Base-by-base conservation (phyloP, 2,113 vertebrate genomes). In the Oryzias celebensis region DNA sequence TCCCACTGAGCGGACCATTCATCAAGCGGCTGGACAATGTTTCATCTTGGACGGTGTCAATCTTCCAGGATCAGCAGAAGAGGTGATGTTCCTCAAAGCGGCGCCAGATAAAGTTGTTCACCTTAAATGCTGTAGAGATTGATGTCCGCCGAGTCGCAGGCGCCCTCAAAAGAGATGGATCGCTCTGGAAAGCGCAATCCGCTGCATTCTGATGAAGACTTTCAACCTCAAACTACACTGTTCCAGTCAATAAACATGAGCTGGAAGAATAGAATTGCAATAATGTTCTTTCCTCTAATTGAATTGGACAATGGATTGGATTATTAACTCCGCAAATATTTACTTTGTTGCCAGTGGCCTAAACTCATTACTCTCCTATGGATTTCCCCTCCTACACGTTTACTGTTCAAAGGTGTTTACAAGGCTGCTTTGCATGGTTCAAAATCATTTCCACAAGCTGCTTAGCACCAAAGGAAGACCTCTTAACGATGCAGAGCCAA, bases 291-390 rank as follows among this genome's bases (percentile, higher is more conserved):
- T 52, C 58, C 47, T 13, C 70, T 89, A 83, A 90, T 85, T 86
- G 64, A 84, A 84, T 84, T 26, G 46, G 77, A 76, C 79, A 78
- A 59, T 62, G 58, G 82, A 82, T 87, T 83, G 15, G 58, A 64
- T 84, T 81, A 87, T 92, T 90, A 87, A 85, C 85, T 78, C 70
- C 62, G 74, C 84, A 83, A 77, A 85, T 91, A 89, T 91, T 90
- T 90, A 75, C 86, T 90, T 67, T 76, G 80, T 80, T 26, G 71
- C 58, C 36, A 24, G 82, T 75, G 78, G 78, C 79, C 52, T 26
- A 55, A 41, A 43, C 83, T 91, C 91, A 92, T 92, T 93, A 91
- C 86, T 92, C 86, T 88, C 63, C 78, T 80, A 85, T 85, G 50
- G 89, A 90, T 88, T 84, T 84, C 78, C 71, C 60, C 74, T 72